Evolutionary conservation across 2,113 vertebrate genomes (phyloP).

Genomic region (Beaufortia kweichowensis): DNA sequence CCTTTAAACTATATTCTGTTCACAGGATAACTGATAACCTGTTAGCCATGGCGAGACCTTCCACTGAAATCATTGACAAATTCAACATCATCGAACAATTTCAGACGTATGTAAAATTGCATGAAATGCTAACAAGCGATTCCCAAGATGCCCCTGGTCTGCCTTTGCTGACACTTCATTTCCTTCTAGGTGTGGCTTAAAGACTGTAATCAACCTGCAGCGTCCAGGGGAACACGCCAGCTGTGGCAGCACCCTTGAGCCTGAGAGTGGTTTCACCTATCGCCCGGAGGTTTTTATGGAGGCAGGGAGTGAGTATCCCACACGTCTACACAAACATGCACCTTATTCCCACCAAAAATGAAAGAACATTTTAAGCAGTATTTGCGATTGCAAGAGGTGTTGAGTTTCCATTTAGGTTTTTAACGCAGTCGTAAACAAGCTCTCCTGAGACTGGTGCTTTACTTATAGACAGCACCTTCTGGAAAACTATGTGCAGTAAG

Average conservation of each 20-base stretch:
- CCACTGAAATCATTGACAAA: constrained; percentile 90
- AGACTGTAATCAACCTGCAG: constrained; percentile 95
- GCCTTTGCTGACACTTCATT: constrained; percentile 17
- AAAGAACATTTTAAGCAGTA: background rate
- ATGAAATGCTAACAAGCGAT: background rate
- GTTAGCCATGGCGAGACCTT: constrained; percentile 94
- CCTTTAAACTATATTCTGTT: background rate
- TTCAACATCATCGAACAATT: constrained; percentile 92
- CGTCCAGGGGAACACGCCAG: constrained; percentile 94
- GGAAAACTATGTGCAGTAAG: constrained; percentile 24
- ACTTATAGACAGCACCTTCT: constrained; percentile 19
- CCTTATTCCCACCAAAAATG: background rate
- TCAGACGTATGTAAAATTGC: constrained; percentile 74
- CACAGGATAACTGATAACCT: constrained; percentile 93
- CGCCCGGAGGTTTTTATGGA: constrained; percentile 94
- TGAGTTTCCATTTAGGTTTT: constrained; percentile 3
- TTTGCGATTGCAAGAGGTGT: constrained; percentile 20
- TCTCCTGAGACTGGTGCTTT: constrained; percentile 54
- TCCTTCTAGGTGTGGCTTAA: constrained; percentile 82
- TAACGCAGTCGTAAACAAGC: constrained; percentile 55
- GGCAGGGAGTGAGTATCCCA: constrained; percentile 85
- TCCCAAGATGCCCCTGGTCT: background rate
- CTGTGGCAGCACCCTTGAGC: constrained; percentile 91
- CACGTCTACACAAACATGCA: constrained; percentile 13
- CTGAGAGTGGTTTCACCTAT: constrained; percentile 92